These are phyloP conservation scores for Volucella inanis DNA, from an alignment of 2,888 invertebrate genomes.

Conservation along the genomic window DNA sequence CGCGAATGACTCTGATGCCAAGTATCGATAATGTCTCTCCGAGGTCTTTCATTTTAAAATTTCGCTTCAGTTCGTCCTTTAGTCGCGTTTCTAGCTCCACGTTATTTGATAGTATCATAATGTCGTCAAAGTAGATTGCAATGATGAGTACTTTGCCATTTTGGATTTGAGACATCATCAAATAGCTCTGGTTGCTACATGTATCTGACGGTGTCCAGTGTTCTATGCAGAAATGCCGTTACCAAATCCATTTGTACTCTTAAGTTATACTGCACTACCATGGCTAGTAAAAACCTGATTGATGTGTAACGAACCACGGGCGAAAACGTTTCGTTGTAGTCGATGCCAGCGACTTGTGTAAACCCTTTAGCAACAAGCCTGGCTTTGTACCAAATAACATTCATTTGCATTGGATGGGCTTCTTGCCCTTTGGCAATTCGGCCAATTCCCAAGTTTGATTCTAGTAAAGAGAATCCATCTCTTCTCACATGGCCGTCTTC, in stretches of 20 bases:
- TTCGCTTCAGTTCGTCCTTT: too few relatives aligned
- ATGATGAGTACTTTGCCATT: conserved; percentile 25
- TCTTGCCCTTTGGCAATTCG: conserved; percentile 55
- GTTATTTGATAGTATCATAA: conserved; percentile 37
- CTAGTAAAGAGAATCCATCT: neutral
- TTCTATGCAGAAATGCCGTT: conserved; percentile 55
- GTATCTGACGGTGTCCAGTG: conserved; percentile 43
- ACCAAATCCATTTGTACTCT: conserved; percentile 61
- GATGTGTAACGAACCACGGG: too few relatives aligned
- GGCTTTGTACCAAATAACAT: neutral
- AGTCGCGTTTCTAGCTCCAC: conserved; percentile 24
- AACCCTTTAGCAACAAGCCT: too few relatives aligned
- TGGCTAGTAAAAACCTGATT: too few relatives aligned
- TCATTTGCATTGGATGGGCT: conserved; percentile 22
- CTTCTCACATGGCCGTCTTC: too few relatives aligned
- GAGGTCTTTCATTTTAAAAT: too few relatives aligned
- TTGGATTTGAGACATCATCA: conserved; percentile 48
- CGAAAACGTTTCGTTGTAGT: too few relatives aligned
- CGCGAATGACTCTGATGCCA: conserved; percentile 12
- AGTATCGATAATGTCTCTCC: conserved; percentile 19
- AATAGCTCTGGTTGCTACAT: conserved; percentile 61
- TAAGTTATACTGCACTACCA: conserved; percentile 41
- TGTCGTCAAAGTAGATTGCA: conserved; percentile 29
- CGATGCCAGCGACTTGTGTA: too few relatives aligned
- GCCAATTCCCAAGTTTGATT: neutral